A percentile compares a stretch with the other conserved stretches of the same genome.
Conservation (phyloP, 2,888 invertebrate species). For the Plusia festucae region DNA sequence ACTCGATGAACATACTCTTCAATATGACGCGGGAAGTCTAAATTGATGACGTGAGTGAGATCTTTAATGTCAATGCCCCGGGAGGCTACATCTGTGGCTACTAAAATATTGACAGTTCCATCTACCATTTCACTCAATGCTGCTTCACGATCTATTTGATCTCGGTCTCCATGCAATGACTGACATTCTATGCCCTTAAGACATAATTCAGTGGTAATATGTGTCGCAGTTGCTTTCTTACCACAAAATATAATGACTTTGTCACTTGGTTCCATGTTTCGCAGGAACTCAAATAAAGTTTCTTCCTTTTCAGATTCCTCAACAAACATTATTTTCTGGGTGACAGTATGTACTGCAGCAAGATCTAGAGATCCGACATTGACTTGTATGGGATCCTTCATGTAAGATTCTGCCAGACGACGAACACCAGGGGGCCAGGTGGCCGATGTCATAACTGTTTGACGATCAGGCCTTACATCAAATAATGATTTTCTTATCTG, state of each 20-base stretch:
- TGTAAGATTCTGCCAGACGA: slow-evolving; percentile 95
- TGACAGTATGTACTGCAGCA: slow-evolving; percentile 96
- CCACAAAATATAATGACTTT: slow-evolving; percentile 98
- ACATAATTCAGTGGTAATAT: slow-evolving; percentile 94
- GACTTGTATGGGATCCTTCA: slow-evolving; percentile 96
- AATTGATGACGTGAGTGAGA: slow-evolving; percentile 96
- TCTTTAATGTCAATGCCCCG: slow-evolving; percentile 97
- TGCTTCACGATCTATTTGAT: slow-evolving; percentile 93
- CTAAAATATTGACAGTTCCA: slow-evolving; percentile 94
- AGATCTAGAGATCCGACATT: slow-evolving; percentile 96
- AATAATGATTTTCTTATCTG: slow-evolving; percentile 95
- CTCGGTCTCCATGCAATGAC: slow-evolving; percentile 97
- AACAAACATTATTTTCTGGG: slow-evolving; percentile 93
- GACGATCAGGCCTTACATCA: slow-evolving; percentile 95
- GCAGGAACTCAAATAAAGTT: slow-evolving; percentile 91
- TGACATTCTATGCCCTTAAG: slow-evolving; percentile 92
- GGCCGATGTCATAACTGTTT: slow-evolving; percentile 99
- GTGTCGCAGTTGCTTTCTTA: slow-evolving; percentile 95
- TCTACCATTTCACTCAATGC: slow-evolving; percentile 95
- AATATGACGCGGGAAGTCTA: slow-evolving; percentile 97
- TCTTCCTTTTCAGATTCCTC: slow-evolving; percentile 92
- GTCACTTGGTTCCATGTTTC: slow-evolving; percentile 92
- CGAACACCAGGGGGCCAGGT: slow-evolving; percentile 98
- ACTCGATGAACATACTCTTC: slow-evolving; percentile 99
- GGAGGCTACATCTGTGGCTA: slow-evolving; percentile 98